Evolutionary conservation across 2,113 vertebrate species (phyloP), one percentile per base, ranked within the genome.

Genomic region (Psophia crepitans): DNA sequence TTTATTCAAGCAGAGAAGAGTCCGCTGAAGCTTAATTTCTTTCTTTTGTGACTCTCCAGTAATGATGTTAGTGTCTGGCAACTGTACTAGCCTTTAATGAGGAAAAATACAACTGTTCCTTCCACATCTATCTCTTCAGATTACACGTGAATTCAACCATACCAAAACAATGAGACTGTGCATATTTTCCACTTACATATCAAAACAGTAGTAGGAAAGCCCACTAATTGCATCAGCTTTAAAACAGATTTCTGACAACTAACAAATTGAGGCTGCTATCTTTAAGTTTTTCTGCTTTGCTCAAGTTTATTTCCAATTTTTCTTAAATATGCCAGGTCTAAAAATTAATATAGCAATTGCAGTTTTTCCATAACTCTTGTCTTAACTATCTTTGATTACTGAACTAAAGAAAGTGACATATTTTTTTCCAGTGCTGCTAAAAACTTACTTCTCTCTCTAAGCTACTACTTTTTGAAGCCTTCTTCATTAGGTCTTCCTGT

Each of bases 401-500:
- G 20, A 89, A 87, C 26, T 73, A 68, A 95, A 56, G 10, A 70
- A 83, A 51, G 41, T 21, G 22, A 35, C 11, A 4, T n/a, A 18
- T 48, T 78, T 74, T 71, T 76, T 71, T 76, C 44, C 69, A 83
- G 21, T 71, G 44, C 61, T 89, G 37, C 54, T 83, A 80, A 68
- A 63, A 81, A 98, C 98, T 97, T 98, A 98, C 99, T 98, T 99
- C 99, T 97, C 96, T 98, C 92, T 99, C 98, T 26, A 99, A 97
- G 83, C 95, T 98, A 48, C 93, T 97, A 73, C 98, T 96, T 90
- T 98, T 98, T 90, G 98, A 98, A 96, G 98, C 98, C 97, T 99
- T 99, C 92, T 99, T 98, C 96, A 99, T 70, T 12, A 99, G 98
- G 75, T 99, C 99, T 28, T 98, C 98, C 97, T 99, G 99, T 94